Evolutionary conservation across 2,888 invertebrate species (phyloP), one percentile per base, ranked within the genome.

Genomic region (Lasioglossum oenotherae): DNA sequence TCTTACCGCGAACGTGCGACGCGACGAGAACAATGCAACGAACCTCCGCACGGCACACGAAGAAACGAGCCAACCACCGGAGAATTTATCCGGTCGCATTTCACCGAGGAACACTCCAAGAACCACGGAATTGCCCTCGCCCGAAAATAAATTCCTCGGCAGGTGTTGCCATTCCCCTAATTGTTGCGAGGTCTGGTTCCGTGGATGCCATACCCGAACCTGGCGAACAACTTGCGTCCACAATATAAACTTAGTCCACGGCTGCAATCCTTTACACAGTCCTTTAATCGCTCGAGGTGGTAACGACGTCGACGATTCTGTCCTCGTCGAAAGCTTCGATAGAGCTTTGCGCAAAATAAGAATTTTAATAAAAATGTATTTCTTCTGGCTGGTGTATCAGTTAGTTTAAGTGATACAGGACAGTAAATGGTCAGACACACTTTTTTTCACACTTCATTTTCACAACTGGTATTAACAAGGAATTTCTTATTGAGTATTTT

Each of bases 81-180:
- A n/a, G 46, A 79, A 81, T 79, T 79, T 82, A 79, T 74, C 53
- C 38, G 79, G 16, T 73, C 41, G 53, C 73, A 74, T 71, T 64
- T 74, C 53, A 69, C 16, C 64, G 31, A 67, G 31, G 1, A 74
- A 41, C 80, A 31, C 4, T 16, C 69, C 69, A 53, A 82, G 74
- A 57, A 71, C 53, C 53, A 49, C 41, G 57, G 38, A 64, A 72
- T 75, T 80, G 71, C 57, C 35, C 49, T 31, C 49, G n/a, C 19
- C 49, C 19, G 75, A 75, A 80, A 83, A 80, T 83, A 75, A 83
- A 83, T 83, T 80, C 31, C 72, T 64, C 72, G 12, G 60, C 81
- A 83, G 75, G 80, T 83, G 82, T 83, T 80, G 49, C 82, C 81
- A 60, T 83, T 83, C 35, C 60, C 41, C 41, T 80, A 80, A 83